Evolutionary conservation across 2,113 vertebrate species (phyloP).

Genomic region (Aptenodytes patagonicus): DNA sequence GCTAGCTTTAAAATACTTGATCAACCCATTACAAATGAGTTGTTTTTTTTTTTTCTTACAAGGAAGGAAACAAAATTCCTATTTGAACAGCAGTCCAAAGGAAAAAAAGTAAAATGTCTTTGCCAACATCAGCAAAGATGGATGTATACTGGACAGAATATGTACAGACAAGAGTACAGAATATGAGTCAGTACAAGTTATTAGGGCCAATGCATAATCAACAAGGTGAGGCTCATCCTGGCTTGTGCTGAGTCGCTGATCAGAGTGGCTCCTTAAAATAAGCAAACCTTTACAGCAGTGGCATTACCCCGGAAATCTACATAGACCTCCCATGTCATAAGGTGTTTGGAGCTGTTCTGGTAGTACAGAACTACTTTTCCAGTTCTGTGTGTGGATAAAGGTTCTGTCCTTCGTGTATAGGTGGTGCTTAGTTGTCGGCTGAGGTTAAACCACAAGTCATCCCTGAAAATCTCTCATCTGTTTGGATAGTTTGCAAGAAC

Average conservation of each 20-base stretch:
- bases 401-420: neutral
- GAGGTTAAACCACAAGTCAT: neutral
- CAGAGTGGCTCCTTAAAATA: neutral
- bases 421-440: too few species aligned
- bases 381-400: neutral
- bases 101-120: neutral
- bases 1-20: neutral
- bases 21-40: neutral
- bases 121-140: neutral
- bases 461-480: neutral
- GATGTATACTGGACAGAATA: neutral
- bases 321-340: neutral
- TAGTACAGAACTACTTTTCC: neutral
- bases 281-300: neutral
- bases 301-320: neutral
- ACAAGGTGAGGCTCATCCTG: neutral
- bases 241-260: neutral
- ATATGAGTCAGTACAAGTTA: neutral
- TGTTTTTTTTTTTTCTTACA: too few species aligned
- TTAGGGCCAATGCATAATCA: neutral
- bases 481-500: neutral
- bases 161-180: neutral
- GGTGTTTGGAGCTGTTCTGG: neutral
- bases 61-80: neutral
- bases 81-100: neutral